Conservation (phyloP, 2,888 invertebrate genomes). For the Limenitis arthemis region DNA sequence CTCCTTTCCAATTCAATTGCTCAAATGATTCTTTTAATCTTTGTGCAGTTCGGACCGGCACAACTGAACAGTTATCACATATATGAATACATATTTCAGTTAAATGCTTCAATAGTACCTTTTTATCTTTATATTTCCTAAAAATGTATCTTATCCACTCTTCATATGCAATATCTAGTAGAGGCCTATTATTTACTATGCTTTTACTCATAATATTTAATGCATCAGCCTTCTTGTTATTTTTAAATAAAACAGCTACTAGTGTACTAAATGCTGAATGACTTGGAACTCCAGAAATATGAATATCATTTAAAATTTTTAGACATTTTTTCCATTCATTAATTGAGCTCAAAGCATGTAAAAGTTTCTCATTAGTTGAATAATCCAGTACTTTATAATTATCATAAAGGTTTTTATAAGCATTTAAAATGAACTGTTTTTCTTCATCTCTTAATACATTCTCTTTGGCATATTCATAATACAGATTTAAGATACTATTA, state of each 20-base stretch:
- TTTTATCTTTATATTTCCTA: constrained; percentile 46
- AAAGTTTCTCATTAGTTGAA: constrained; percentile 71
- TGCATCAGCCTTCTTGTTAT: constrained; percentile 71
- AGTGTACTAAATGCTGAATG: constrained; percentile 64
- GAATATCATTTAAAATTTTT: constrained; percentile 73
- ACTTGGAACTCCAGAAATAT: constrained; percentile 58
- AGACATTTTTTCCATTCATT: constrained; percentile 75
- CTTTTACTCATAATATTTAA: constrained; percentile 74
- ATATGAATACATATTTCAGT: constrained; percentile 73
- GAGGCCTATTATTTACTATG: constrained; percentile 49
- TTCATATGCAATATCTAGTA: constrained; percentile 60
- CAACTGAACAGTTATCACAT: constrained; percentile 50
- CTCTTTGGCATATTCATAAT: constrained; percentile 48
- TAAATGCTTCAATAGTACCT: constrained; percentile 49
- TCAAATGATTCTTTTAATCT: constrained; percentile 41
- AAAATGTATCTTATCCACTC: constrained; percentile 67
- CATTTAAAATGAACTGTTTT: constrained; percentile 66
- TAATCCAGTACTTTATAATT: constrained; percentile 74
- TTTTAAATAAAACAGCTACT: constrained; percentile 72
- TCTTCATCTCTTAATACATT: constrained; percentile 51
- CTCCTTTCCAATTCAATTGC: constrained; percentile 43
- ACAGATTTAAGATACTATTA: constrained; percentile 71
- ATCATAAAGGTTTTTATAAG: constrained; percentile 58
- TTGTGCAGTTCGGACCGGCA: constrained; percentile 40
- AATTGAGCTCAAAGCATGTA: constrained; percentile 76